Evolutionary conservation across 2,888 invertebrate genomes (phyloP), one percentile per base, ranked within the genome.

Genomic region (Cephus pulcher): DNA sequence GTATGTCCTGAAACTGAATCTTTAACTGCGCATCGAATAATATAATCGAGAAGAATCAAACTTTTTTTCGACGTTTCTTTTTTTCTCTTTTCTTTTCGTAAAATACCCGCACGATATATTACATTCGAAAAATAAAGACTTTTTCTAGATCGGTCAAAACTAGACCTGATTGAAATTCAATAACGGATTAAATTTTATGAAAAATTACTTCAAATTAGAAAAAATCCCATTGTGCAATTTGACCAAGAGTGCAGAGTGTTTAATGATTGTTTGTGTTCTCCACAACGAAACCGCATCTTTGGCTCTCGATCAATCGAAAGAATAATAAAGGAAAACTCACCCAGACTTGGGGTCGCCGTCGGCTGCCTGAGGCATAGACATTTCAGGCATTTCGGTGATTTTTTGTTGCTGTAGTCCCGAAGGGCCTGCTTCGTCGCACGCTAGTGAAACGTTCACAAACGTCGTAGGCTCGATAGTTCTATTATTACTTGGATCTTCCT

Each of bases 401-500:
- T 91, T 91, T 78, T 91, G 91, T 76, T 91, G 91, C 74, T 92
- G 92, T n/a, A 92, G 84, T 33, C 92, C 92, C 0, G 92, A 92
- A 1, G 92, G 92, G 74, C 92, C 92, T 6, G 92, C 91, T 77
- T 92, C 92, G 40, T 92, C 91, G 73, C 92, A 91, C 0, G 90
- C 87, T 76, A 92, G 75, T 11, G 90, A 87, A 30, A 92, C 91
- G 80, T 90, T 91, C 12, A 91, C 91, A 81, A 90, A 92, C 0
- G 91, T 89, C 32, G 91, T 88, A 37, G 90, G 88, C 81, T 91
- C 92, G 34, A 91, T 86, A 4, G 85, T 84, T 87, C 89, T 86
- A 79, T 84, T 88, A 78, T 81, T 88, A 76, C 80, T 88, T 11
- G 86, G 87, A 79, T 90, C 90, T 76, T 90, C 92, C 78, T 91